A percentile compares a stretch with the other conserved stretches of the same genome.
Evolutionary conservation across 1,140 invertebrate genomes (phyloP).

Genomic region (Bathynomus jamesi): DNA sequence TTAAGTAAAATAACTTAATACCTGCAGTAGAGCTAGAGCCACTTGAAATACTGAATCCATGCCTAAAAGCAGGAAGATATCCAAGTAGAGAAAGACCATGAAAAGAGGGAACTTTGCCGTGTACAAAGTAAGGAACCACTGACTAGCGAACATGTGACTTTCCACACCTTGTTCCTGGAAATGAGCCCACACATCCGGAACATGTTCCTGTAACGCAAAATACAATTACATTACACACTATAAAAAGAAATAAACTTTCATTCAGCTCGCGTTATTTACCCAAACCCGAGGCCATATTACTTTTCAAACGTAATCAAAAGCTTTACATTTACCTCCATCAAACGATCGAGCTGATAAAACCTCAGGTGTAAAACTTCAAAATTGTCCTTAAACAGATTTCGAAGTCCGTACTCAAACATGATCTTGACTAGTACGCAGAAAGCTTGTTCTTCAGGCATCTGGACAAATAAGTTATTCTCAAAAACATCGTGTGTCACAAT

Average conservation of each 20-base stretch:
- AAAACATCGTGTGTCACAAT: no score
- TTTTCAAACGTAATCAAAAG: no score
- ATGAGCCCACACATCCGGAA: constrained; percentile 81
- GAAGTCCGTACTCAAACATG: constrained; percentile 92
- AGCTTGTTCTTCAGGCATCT: constrained; percentile 99
- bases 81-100: constrained; percentile 94
- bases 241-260: no score
- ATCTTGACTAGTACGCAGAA: constrained; percentile 93
- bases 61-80: constrained; percentile 89
- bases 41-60: constrained; percentile 94
- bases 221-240: no score
- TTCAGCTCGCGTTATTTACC: no score
- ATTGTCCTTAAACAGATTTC: constrained; percentile 85
- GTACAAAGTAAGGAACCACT: constrained; percentile 98
- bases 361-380: constrained; percentile 92
- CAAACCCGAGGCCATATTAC: no score
- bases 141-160: constrained; percentile 98
- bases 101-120: constrained; percentile 96
- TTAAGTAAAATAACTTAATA: no score
- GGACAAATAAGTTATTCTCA: constrained; percentile 28
- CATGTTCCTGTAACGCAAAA: constrained; percentile 77
- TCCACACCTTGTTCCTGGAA: constrained; percentile 87
- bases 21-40: constrained; percentile 82
- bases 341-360: constrained; percentile 90
- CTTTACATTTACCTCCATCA: constrained; percentile 85